phyloP scores from a whole-genome alignment of 2,797 vertebrate genomes.

The Sylvia borin region DNA sequence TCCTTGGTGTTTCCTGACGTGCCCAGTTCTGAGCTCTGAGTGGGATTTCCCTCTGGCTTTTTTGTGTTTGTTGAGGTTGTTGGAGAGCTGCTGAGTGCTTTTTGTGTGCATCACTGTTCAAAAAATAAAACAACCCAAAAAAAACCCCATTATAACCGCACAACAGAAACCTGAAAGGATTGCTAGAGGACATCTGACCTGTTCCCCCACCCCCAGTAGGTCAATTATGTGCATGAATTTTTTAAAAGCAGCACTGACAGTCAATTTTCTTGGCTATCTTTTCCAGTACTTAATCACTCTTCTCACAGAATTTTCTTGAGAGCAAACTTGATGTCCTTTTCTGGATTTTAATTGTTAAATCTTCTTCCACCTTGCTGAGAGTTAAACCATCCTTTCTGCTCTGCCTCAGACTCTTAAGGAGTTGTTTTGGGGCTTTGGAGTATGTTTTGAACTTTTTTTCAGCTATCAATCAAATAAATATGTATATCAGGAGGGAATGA shows the following conservation, averaged over 20 bases:
- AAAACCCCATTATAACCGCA: not conserved
- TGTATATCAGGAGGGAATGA: not conserved
- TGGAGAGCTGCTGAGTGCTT: not conserved
- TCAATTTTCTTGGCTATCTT: not conserved
- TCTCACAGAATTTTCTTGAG: not conserved
- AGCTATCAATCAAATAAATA: not conserved
- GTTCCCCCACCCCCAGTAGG: fast-evolving
- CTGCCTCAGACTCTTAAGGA: not conserved
- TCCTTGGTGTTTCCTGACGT: not conserved
- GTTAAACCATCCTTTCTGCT: not conserved
- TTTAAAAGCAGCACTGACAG: not conserved
- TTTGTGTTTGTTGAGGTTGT: not conserved
- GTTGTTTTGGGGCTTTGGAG: not conserved
- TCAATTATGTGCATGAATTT: not conserved
- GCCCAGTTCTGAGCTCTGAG: fast-evolving
- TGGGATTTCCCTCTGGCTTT: fast-evolving
- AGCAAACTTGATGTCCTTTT: not conserved
- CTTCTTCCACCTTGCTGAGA: not conserved
- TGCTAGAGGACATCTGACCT: not conserved
- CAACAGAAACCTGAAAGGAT: not conserved
- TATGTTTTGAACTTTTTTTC: not conserved
- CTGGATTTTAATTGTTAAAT: not conserved
- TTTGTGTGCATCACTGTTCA: not conserved
- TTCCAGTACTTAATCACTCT: not conserved
- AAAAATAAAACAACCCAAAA: too few species aligned